Evolutionary conservation across 2,888 invertebrate species (phyloP).

Genomic region (Drosophila subquinaria): DNA sequence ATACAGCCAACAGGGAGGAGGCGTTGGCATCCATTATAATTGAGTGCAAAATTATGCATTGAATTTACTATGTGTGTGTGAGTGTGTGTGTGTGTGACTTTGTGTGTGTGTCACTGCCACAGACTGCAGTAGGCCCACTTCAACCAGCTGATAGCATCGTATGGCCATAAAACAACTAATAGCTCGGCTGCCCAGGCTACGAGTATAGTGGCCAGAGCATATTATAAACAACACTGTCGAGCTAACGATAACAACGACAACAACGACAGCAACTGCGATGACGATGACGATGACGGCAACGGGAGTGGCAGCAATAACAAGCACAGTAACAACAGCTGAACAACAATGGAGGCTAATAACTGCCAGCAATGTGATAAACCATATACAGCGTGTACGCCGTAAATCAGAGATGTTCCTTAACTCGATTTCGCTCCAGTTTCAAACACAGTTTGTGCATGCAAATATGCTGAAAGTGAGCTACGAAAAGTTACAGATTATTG

Average conservation of each 20-base stretch:
- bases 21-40: slow-evolving; percentile 73
- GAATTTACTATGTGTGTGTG: slow-evolving; percentile 49
- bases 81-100: neutral
- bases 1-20: slow-evolving; percentile 44
- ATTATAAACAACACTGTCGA: slow-evolving; percentile 68
- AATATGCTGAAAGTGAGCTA: neutral
- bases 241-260: slow-evolving; percentile 58
- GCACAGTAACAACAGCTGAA: slow-evolving; percentile 34
- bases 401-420: slow-evolving; percentile 7
- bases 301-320: slow-evolving; percentile 28
- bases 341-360: slow-evolving; percentile 71
- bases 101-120: slow-evolving; percentile 6
- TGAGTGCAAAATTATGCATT: slow-evolving; percentile 81
- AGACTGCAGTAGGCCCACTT: slow-evolving; percentile 46
- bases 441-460: slow-evolving; percentile 1
- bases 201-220: slow-evolving; percentile 43
- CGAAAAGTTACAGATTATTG: neutral
- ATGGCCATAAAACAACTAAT: slow-evolving; percentile 55
- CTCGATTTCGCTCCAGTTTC: slow-evolving; percentile 4
- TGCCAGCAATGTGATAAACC: slow-evolving; percentile 53
- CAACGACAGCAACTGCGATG: slow-evolving; percentile 23
- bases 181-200: neutral
- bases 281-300: slow-evolving; percentile 24
- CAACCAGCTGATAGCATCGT: slow-evolving; percentile 62
- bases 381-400: slow-evolving; percentile 7